A percentile compares a stretch with the other conserved stretches of the same genome.
Conservation (phyloP, 2,797 vertebrate genomes). For the Crenuchus spilurus region DNA sequence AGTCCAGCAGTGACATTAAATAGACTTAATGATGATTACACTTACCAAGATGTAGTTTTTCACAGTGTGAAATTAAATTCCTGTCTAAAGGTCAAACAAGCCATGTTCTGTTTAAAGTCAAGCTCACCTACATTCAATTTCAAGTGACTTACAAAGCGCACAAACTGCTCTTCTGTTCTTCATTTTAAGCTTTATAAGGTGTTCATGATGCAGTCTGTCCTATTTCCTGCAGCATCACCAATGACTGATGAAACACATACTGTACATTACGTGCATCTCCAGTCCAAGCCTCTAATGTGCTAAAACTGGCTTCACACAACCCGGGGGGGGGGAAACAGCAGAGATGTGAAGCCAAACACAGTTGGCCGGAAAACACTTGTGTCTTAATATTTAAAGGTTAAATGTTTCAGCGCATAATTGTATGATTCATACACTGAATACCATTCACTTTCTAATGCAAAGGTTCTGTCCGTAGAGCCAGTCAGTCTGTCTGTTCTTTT, state of each 20-base stretch:
- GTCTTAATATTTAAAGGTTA: neutral
- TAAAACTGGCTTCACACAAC: slow-evolving; percentile 5
- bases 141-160: too few relatives aligned
- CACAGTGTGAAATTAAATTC: too few relatives aligned
- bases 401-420: slow-evolving; percentile 7
- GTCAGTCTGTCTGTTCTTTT: neutral
- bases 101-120: too few relatives aligned
- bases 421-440: neutral
- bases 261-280: neutral
- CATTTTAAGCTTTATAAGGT: neutral
- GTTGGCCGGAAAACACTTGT: too few relatives aligned
- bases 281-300: neutral
- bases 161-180: too few relatives aligned
- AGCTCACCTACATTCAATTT: too few relatives aligned
- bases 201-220: neutral
- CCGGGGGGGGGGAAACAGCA: neutral
- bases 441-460: neutral
- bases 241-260: neutral
- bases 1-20: too few relatives aligned
- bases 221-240: neutral
- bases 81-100: too few relatives aligned
- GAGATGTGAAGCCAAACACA: neutral
- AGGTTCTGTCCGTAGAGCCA: neutral
- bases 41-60: too few relatives aligned
- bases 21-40: too few relatives aligned